phyloP scores from a whole-genome alignment of 2,888 invertebrate genomes.

The Leptothorax acervorum region DNA sequence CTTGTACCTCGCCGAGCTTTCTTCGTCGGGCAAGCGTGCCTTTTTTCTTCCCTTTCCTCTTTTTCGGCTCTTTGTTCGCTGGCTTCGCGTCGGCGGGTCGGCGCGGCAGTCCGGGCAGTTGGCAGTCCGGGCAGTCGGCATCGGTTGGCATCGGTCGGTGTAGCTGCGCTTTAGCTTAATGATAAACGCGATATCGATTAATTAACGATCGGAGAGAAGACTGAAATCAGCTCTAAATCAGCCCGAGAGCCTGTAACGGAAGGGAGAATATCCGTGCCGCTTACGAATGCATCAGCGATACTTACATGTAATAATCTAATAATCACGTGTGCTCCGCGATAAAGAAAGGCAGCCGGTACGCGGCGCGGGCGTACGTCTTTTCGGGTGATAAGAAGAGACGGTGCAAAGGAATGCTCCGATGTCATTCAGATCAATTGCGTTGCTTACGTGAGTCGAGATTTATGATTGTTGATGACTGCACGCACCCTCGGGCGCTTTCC shows the following conservation, averaged over 20 bases:
- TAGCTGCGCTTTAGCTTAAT: neutral
- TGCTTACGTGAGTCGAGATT: constrained; percentile 30
- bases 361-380: neutral
- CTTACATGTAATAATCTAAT: neutral
- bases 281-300: neutral
- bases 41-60: neutral
- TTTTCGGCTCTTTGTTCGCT: constrained; percentile 20
- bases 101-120: too few relatives aligned
- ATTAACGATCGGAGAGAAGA: too few relatives aligned
- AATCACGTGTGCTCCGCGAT: neutral
- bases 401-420: constrained; percentile 15
- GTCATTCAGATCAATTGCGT: constrained; percentile 35
- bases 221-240: neutral
- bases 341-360: neutral
- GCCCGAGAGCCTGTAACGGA: neutral
- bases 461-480: constrained; percentile 12
- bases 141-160: neutral
- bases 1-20: constrained; percentile 3
- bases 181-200: neutral
- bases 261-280: too few relatives aligned
- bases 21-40: neutral
- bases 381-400: neutral
- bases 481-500: neutral
- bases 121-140: too few relatives aligned
- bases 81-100: neutral